These are phyloP conservation scores for Xiphophorus couchianus DNA, from an alignment of 2,113 vertebrate genomes.

Conservation along the genomic window DNA sequence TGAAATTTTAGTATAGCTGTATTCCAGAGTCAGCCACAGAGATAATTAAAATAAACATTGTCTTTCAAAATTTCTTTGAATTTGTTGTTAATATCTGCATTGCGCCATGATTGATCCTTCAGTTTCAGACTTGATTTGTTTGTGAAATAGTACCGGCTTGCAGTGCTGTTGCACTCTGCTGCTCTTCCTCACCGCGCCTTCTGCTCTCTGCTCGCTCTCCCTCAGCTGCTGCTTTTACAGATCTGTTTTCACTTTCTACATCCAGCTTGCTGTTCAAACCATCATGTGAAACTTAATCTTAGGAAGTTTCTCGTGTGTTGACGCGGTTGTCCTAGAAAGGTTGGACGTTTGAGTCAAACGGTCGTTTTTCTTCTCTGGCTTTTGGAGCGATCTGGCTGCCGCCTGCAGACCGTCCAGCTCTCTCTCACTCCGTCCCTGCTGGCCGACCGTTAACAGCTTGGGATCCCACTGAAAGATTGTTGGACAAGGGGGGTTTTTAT, in stretches of 20 bases:
- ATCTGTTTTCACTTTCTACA: slow-evolving; percentile 5
- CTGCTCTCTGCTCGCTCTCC: slow-evolving; percentile 6
- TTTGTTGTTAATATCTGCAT: no score
- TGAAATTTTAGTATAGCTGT: no score
- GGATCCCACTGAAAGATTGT: slow-evolving; percentile 1
- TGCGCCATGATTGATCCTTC: no score
- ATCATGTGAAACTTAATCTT: not conserved
- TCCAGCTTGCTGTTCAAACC: not conserved
- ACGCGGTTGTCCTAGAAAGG: slow-evolving; percentile 12
- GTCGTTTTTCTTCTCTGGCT: slow-evolving; percentile 11
- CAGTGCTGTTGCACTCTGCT: no score
- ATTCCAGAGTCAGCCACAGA: no score
- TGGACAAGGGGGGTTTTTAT: not conserved
- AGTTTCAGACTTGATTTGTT: no score
- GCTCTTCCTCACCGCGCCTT: not conserved
- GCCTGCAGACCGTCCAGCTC: not conserved
- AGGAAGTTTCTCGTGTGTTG: not conserved
- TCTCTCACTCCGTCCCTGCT: slow-evolving; percentile 16
- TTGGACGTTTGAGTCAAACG: not conserved
- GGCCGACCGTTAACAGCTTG: slow-evolving; percentile 4
- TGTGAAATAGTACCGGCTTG: no score
- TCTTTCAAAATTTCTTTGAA: no score
- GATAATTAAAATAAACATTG: no score
- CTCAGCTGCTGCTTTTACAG: slow-evolving; percentile 21
- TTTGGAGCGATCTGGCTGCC: slow-evolving; percentile 21